Base-by-base conservation (phyloP, 2,797 vertebrate genomes). In the Nasua narica region DNA sequence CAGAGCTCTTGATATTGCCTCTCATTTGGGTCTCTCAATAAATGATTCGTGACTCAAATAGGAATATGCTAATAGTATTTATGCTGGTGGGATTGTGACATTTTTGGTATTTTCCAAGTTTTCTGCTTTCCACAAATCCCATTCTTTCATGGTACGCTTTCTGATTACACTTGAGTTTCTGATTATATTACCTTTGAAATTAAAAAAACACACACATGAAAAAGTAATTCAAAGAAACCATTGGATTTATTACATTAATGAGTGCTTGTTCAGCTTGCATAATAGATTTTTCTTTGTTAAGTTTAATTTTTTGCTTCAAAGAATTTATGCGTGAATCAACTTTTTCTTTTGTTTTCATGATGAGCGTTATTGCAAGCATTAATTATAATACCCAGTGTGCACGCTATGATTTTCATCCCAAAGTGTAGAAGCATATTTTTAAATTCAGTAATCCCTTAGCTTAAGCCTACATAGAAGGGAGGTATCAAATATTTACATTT, bases 251-350 rank as follows among this genome's bases (percentile, higher is more conserved):
- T 91, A 82, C 11, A 3, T 67, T 94, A 94, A 96, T 94, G 58
- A 91, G 54, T 81, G 15, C 37, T 78, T 82, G 12, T 91, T 96
- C 19, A 8, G 50, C 91, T 69, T 96, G 50, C 12, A 81, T 37
- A 90, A 54, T 95, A 90, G 67, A 78, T 92, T 94, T 93, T 97
- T 60, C 82, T 90, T 10, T 86, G 48, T 77, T 96, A 94, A 96
- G 32, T 84, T 97, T 91, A 91, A 90, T 90, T 92, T 97, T 93
- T 97, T 93, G 79, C 90, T 94, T 95, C 60, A 95, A 82, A 90
- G 67, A 94, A 92, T 94, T 94, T 70, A 86, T 95, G 56, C 77
- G 82, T 91, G 77, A 87, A 87, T 85, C 67, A 62, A 56, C n/a
- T 62, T 95, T 65, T 95, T 84, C 19, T 97, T 77, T 89, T 83